Base-by-base conservation (phyloP, 1,140 invertebrate species). In the Wiebesia pumilae region DNA sequence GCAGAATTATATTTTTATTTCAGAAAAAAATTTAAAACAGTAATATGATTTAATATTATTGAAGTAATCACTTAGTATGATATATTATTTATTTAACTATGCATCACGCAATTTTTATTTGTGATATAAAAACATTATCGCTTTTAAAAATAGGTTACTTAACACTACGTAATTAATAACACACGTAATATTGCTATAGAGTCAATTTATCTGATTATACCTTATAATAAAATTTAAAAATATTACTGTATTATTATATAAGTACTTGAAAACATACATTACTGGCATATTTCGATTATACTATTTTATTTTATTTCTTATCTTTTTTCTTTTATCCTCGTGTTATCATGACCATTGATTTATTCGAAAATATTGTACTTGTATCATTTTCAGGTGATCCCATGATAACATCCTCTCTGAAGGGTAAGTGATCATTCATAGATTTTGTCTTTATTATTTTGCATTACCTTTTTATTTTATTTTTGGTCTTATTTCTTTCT, bases 371-470 rank as follows among this genome's bases (percentile, higher is more conserved):
- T 92, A 92, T 89, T 93, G 89, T 91, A 93, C 88, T 93, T 93
- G 81, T 94, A 90, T 92, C 89, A 89, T 93, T 94, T 94, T 92
- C 93, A 94, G 93, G 93, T 93, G 93, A 94, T 83, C 93, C 93
- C 90, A 94, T 94, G 93, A 94, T 94, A 93, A 94, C 93, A 93
- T 94, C 93, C 90, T 94, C 93, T 90, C 91, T 94, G 85, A 94
- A 94, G 93, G 93, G 93, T 94, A 93, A 94, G 93, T 94, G 89
- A 91, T 89, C 89, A 92, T 88, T 88, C 90, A 88, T 89, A 89
- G 87, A 86, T 51, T 88, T 91, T 89, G 30, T 24, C 62, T 62
- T 79, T 86, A n/a, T 77, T 79, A 83, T 88, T 89, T 89, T 89
- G 40, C 75, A 35, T 71, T 80, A 51, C 90, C 88, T 88, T 87